A percentile compares a stretch with the other conserved stretches of the same genome.
Conservation (phyloP, 2,113 vertebrate genomes). For the Pelvicachromis taeniatus region DNA sequence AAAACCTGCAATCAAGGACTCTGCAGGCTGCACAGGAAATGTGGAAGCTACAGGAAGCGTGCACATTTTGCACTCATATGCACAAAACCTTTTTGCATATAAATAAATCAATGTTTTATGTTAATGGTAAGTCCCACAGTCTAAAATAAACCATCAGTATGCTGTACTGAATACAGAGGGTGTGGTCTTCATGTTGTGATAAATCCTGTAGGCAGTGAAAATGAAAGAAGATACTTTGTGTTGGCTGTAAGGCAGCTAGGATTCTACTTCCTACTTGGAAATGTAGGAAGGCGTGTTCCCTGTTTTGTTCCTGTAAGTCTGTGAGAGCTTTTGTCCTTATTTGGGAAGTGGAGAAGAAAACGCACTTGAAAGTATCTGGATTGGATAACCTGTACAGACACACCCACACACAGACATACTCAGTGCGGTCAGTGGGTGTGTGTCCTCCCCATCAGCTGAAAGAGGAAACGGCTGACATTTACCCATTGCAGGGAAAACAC, state of each 20-base stretch:
- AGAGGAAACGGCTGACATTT: background rate
- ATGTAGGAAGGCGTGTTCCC: fast-evolving
- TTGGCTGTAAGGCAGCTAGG: background rate
- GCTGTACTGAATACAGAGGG: background rate
- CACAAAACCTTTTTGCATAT: background rate
- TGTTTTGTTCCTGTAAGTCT: background rate
- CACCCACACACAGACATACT: background rate
- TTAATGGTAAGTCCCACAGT: background rate
- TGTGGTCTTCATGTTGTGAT: background rate
- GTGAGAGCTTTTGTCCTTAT: background rate
- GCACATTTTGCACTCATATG: background rate
- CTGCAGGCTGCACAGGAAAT: background rate
- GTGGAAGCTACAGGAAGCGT: background rate
- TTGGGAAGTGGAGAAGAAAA: background rate
- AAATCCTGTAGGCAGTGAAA: background rate
- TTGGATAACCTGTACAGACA: background rate
- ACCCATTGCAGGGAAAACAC: background rate
- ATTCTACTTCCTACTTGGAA: background rate
- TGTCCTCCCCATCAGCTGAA: background rate
- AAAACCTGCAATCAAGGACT: no score
- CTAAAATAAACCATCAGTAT: background rate
- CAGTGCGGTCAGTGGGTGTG: background rate
- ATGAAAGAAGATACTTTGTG: fast-evolving
- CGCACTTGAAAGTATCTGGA: background rate
- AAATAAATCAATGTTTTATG: no score